Evolutionary conservation across 2,797 vertebrate species (phyloP).

Genomic region (Simalia tracyae): DNA sequence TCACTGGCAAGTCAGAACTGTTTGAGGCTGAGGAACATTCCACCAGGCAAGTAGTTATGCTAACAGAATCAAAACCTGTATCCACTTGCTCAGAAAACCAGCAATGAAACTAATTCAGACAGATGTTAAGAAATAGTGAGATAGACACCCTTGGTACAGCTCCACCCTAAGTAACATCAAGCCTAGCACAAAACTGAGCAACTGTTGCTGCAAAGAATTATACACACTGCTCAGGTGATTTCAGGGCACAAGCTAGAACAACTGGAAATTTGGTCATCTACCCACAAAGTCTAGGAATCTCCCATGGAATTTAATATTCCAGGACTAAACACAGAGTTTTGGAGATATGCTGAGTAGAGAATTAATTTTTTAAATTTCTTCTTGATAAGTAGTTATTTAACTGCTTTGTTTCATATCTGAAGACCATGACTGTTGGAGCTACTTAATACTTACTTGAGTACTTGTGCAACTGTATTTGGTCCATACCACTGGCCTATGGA

Average conservation of each 20-base stretch:
- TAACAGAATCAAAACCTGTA: not conserved
- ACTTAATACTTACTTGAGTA: slow-evolving; percentile 87
- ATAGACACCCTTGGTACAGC: not conserved
- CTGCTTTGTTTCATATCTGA: not conserved
- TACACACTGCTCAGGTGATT: not conserved
- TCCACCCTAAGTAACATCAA: not conserved
- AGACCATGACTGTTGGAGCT: not conserved
- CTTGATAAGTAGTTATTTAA: not conserved
- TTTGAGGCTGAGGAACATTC: not conserved
- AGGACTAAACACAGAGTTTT: not conserved
- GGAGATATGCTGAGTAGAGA: not conserved
- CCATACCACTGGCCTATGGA: slow-evolving; percentile 99
- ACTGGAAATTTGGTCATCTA: not conserved
- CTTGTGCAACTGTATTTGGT: slow-evolving; percentile 97
- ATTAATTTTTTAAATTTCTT: not conserved
- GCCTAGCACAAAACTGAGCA: not conserved
- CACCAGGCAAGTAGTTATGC: not conserved
- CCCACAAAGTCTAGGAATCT: not conserved
- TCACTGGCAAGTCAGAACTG: not conserved
- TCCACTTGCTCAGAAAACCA: not conserved
- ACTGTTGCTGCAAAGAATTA: not conserved
- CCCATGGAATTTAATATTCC: not conserved
- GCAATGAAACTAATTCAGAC: not conserved
- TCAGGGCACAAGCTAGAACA: not conserved
- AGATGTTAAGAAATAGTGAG: not conserved